phyloP scores from a whole-genome alignment of 2,113 vertebrate genomes.

The Tor tambroides region DNA sequence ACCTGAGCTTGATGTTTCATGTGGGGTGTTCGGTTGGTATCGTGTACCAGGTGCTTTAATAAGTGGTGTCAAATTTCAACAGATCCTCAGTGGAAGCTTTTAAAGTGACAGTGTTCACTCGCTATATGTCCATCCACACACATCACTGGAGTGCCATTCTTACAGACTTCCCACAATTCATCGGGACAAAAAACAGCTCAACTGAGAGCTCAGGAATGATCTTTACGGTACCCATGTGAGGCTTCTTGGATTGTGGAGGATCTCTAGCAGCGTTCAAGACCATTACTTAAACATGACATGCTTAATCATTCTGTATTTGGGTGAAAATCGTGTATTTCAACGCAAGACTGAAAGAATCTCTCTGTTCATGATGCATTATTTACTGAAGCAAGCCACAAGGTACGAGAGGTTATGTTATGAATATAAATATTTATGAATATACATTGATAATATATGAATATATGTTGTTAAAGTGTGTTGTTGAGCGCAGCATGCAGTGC shows the following conservation, averaged over 20 bases:
- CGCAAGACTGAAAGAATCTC: not conserved
- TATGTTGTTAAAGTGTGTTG: not conserved
- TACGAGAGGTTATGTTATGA: not conserved
- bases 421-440: not conserved
- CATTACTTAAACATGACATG: not conserved
- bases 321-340: not conserved
- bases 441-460: not conserved
- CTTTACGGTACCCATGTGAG: not conserved
- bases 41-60: not conserved
- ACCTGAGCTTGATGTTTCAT: not conserved
- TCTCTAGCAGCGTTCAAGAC: not conserved
- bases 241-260: not conserved
- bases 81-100: not conserved
- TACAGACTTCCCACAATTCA: constrained; percentile 1
- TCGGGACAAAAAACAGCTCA: not conserved
- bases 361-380: constrained; percentile 5
- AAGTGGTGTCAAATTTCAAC: not conserved
- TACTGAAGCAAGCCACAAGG: not conserved
- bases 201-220: not conserved
- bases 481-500: not conserved
- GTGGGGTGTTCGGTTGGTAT: not conserved
- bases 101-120: not conserved
- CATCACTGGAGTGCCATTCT: not conserved
- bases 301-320: not conserved
- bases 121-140: not conserved